phyloP scores from a whole-genome alignment of 1,140 invertebrate genomes.

The Anagrus nilaparvatae region DNA sequence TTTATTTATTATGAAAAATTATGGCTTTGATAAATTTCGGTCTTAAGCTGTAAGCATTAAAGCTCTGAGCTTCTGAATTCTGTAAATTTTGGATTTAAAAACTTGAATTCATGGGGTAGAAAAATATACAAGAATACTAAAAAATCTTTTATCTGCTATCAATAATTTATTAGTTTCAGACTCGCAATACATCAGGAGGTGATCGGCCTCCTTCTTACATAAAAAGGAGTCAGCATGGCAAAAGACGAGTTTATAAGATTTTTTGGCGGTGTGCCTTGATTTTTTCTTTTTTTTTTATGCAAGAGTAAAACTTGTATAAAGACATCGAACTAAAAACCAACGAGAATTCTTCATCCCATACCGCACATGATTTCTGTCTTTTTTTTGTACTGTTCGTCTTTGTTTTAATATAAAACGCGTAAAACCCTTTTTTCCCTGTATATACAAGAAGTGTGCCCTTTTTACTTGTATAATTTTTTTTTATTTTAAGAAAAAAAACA shows the following conservation, averaged over 20 bases:
- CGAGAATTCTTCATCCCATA: conserved; percentile 44
- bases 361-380: conserved; percentile 5
- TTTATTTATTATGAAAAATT: too few species aligned
- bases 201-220: conserved; percentile 34
- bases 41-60: too few species aligned
- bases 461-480: too few species aligned
- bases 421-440: neutral
- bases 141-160: too few species aligned
- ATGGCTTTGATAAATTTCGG: too few species aligned
- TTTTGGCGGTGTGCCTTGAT: conserved; percentile 43
- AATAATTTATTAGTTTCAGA: too few species aligned
- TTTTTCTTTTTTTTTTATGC: conserved; percentile 22
- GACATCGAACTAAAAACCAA: conserved; percentile 42
- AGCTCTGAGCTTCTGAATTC: too few species aligned
- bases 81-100: too few species aligned
- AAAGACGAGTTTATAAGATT: conserved; percentile 46
- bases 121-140: too few species aligned
- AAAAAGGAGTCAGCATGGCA: conserved; percentile 34
- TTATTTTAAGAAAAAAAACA: too few species aligned
- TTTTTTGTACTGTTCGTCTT: neutral
- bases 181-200: conserved; percentile 24
- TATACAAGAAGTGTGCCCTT: neutral
- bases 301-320: conserved; percentile 33
- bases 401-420: neutral
- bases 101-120: too few species aligned